phyloP scores from a whole-genome alignment of 2,888 invertebrate species.

The Drosophila imparisetae region DNA sequence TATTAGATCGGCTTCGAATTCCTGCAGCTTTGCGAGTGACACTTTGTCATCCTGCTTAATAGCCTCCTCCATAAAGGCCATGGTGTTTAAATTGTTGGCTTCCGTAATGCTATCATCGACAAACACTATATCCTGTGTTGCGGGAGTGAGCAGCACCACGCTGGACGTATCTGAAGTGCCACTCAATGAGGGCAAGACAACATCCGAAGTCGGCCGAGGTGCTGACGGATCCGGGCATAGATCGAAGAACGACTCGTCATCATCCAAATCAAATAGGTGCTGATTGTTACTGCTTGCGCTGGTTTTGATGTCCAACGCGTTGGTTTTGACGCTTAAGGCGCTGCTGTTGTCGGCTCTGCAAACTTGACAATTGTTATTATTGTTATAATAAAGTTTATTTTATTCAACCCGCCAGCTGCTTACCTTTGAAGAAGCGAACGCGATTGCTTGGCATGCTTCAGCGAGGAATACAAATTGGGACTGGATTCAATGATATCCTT shows the following conservation, averaged over 20 bases:
- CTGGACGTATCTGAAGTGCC: constrained; percentile 61
- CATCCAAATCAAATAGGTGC: constrained; percentile 55
- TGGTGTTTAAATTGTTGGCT: constrained; percentile 54
- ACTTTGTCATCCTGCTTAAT: constrained; percentile 62
- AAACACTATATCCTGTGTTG: constrained; percentile 82
- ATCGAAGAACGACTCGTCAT: constrained; percentile 56
- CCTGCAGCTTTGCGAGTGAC: constrained; percentile 60
- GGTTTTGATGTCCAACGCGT: background rate
- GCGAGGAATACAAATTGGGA: constrained; percentile 65
- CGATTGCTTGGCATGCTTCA: constrained; percentile 57
- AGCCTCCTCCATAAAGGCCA: constrained; percentile 75
- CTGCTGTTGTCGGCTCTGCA: constrained; percentile 69
- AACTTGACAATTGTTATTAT: constrained; percentile 58
- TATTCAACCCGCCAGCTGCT: background rate
- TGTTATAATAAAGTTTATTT: constrained; percentile 5
- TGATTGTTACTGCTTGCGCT: constrained; percentile 25
- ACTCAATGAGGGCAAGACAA: constrained; percentile 34
- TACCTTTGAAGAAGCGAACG: constrained; percentile 72
- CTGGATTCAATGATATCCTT: constrained; percentile 79
- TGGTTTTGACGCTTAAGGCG: constrained; percentile 34
- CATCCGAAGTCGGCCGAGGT: constrained; percentile 1
- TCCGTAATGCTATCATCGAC: constrained; percentile 75
- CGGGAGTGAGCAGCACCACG: constrained; percentile 78
- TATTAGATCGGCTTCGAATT: constrained; percentile 70
- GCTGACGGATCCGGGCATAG: constrained; percentile 32